Evolutionary conservation across 2,888 invertebrate species (phyloP).

Genomic region (Epicampocera succincta): DNA sequence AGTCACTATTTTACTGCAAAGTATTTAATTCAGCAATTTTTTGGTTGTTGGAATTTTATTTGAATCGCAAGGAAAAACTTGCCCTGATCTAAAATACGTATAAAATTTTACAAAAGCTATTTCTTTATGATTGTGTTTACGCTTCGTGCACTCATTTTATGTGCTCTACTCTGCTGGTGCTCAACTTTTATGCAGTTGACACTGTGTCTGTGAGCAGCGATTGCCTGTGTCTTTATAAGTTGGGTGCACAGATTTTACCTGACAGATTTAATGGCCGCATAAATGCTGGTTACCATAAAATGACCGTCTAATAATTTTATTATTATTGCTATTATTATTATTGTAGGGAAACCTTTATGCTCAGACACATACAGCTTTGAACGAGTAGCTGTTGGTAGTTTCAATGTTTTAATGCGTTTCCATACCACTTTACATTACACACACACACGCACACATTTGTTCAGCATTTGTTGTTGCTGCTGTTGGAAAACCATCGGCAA

Average conservation of each 20-base stretch:
- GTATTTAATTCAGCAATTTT: no score
- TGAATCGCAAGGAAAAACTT: no score
- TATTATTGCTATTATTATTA: slow-evolving; percentile 56
- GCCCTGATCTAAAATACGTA: no score
- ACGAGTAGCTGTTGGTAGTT: not conserved
- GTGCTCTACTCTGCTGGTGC: slow-evolving; percentile 7
- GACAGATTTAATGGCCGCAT: slow-evolving; percentile 76
- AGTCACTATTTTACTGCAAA: no score
- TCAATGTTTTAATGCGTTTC: slow-evolving; percentile 21
- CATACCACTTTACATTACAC: slow-evolving; percentile 6
- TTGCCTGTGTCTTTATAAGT: slow-evolving; percentile 30
- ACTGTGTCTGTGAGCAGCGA: slow-evolving; percentile 8
- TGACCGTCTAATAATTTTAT: slow-evolving; percentile 70
- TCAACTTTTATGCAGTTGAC: not conserved
- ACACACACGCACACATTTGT: not conserved
- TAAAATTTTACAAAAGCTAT: not conserved
- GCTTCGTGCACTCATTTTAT: slow-evolving; percentile 1
- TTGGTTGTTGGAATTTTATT: no score
- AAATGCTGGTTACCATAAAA: slow-evolving; percentile 74
- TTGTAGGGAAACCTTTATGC: not conserved
- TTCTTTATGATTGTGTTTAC: slow-evolving; percentile 8
- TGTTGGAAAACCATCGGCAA: slow-evolving; percentile 29
- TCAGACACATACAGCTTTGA: not conserved
- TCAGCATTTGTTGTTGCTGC: slow-evolving; percentile 20
- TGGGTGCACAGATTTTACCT: slow-evolving; percentile 72